These are phyloP conservation scores for Etheostoma spectabile DNA, from an alignment of 2,113 vertebrate species.

Conservation along the genomic window DNA sequence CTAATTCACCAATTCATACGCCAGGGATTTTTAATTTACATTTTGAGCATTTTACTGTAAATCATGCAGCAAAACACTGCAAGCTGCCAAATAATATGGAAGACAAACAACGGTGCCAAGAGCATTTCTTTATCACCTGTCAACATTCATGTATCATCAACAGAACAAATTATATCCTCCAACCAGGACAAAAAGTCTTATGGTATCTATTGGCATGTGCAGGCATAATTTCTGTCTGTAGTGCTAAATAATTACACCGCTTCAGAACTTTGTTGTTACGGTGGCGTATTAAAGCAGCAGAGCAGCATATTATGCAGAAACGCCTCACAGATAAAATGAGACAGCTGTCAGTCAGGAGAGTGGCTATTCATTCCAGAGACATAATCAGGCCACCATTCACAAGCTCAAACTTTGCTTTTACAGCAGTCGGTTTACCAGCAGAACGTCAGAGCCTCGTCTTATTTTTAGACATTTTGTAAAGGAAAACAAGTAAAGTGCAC, in stretches of 20 bases:
- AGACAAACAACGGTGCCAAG: slow-evolving; percentile 29
- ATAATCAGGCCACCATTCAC: slow-evolving; percentile 57
- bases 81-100: slow-evolving; percentile 39
- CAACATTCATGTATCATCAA: slow-evolving; percentile 57
- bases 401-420: slow-evolving; percentile 7
- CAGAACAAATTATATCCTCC: slow-evolving; percentile 37
- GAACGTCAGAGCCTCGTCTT: neutral
- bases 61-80: slow-evolving; percentile 13
- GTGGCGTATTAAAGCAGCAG: slow-evolving; percentile 60
- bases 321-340: slow-evolving; percentile 55
- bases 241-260: slow-evolving; percentile 62
- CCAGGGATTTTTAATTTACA: slow-evolving; percentile 30
- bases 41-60: slow-evolving; percentile 41
- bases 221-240: slow-evolving; percentile 43
- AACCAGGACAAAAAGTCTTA: slow-evolving; percentile 21
- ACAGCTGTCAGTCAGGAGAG: slow-evolving; percentile 73
- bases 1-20: neutral
- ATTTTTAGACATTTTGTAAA: slow-evolving; percentile 32
- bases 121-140: slow-evolving; percentile 63
- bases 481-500: neutral
- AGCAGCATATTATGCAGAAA: slow-evolving; percentile 56
- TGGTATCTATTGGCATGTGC: slow-evolving; percentile 30
- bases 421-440: slow-evolving; percentile 13
- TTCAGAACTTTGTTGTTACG: slow-evolving; percentile 44
- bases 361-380: slow-evolving; percentile 52